A percentile compares a stretch with the other conserved stretches of the same genome.
Evolutionary conservation across 35 echinoderm and acorn worm genomes (phyloP).

Genomic region (Diadema setosum): DNA sequence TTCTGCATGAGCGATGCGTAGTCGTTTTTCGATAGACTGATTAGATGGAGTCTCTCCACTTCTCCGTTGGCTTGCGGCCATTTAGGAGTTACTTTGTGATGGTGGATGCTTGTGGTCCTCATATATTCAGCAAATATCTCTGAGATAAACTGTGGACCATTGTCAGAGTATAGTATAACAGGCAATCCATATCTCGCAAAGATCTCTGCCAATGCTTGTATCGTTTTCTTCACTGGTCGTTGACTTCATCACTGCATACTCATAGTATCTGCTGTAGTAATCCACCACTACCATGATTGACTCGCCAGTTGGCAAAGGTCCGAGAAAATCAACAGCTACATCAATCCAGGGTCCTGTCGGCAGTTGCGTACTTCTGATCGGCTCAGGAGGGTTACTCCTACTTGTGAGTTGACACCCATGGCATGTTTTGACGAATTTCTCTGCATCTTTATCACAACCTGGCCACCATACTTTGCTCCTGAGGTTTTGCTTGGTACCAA

Average conservation of each 20-base stretch:
- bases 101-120: too few species aligned
- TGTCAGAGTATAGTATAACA: neutral
- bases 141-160: neutral
- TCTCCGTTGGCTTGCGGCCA: too few species aligned
- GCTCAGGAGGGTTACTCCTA: conserved; percentile 7
- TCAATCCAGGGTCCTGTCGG: conserved; percentile 60
- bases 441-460: conserved; percentile 15
- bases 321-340: conserved; percentile 50
- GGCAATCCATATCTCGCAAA: conserved; percentile 24
- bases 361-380: conserved; percentile 2
- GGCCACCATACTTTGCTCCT: conserved; percentile 61
- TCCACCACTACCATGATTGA: conserved; percentile 59
- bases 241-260: conserved; percentile 31
- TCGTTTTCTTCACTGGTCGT: conserved; percentile 2
- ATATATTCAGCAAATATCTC: too few species aligned
- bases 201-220: conserved; percentile 2
- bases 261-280: conserved; percentile 59
- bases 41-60: too few species aligned
- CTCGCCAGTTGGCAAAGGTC: conserved; percentile 35
- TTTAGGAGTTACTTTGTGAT: too few species aligned
- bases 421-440: neutral
- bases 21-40: too few species aligned
- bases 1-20: too few species aligned
- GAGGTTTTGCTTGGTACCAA: conserved; percentile 33
- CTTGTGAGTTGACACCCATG: conserved; percentile 30